A percentile compares a stretch with the other conserved stretches of the same genome.
Conservation (phyloP, 2,113 vertebrate species). For the Rhodinocichla rosea region DNA sequence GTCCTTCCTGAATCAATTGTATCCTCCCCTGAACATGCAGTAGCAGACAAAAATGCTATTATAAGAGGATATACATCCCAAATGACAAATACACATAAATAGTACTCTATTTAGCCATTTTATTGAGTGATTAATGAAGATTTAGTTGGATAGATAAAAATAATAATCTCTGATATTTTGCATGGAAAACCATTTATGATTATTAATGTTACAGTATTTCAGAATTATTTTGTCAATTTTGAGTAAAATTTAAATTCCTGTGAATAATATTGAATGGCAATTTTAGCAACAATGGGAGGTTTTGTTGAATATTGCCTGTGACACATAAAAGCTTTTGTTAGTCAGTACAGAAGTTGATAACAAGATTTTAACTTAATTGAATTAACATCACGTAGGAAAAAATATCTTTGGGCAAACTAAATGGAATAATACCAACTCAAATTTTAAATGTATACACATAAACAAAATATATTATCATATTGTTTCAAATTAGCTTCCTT, state of each 20-base stretch:
- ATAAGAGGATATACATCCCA: background rate
- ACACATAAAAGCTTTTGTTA: background rate
- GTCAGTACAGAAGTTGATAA: background rate
- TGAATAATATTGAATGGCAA: background rate
- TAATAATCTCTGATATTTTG: background rate
- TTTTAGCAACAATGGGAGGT: slow-evolving; percentile 24
- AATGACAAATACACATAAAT: slow-evolving; percentile 14
- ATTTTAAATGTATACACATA: background rate
- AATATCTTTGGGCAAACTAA: background rate
- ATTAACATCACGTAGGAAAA: background rate
- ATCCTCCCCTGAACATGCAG: background rate
- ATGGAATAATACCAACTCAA: background rate
- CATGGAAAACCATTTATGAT: background rate
- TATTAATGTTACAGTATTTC: background rate
- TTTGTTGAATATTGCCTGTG: background rate
- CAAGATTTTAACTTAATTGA: background rate
- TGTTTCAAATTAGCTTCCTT: background rate
- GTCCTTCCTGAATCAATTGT: slow-evolving; percentile 40
- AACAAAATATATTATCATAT: background rate
- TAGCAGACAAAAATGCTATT: background rate
- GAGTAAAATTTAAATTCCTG: background rate
- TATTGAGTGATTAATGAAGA: slow-evolving; percentile 2
- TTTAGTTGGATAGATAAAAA: slow-evolving; percentile 7
- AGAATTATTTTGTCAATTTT: background rate
- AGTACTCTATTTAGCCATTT: background rate